Percentiles rank a stretch among this genome's conserved stretches.
These are phyloP conservation scores for Azemiops feae DNA, from an alignment of 2,113 vertebrate genomes.

Conservation along the genomic window DNA sequence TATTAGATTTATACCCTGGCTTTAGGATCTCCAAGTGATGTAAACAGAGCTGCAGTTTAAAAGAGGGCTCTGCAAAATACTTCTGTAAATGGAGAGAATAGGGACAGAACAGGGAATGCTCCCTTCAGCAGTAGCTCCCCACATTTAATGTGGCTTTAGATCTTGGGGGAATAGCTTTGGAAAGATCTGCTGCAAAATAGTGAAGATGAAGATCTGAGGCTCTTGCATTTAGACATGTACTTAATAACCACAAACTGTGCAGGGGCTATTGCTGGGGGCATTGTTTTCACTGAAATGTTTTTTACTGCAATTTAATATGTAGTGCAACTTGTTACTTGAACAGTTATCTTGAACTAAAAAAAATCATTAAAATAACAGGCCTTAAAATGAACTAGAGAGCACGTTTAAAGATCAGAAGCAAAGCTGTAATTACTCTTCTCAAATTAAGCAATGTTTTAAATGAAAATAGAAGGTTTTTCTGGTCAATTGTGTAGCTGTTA, in stretches of 20 bases:
- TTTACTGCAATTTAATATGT: background rate
- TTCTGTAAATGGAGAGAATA: background rate
- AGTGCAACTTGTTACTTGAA: background rate
- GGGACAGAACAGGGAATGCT: background rate
- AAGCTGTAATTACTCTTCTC: background rate
- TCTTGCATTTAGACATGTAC: background rate
- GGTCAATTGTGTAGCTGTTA: background rate
- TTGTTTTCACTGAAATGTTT: background rate
- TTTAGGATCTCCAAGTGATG: background rate
- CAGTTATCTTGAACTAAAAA: background rate
- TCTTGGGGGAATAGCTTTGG: background rate
- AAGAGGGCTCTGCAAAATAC: background rate
- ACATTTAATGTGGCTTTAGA: background rate
- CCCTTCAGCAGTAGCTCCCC: background rate
- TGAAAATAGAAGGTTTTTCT: background rate
- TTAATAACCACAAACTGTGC: background rate
- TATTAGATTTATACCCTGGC: background rate
- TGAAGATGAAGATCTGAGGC: background rate
- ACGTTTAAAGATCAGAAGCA: background rate
- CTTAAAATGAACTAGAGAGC: background rate
- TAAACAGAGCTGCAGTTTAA: background rate
- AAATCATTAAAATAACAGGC: background rate
- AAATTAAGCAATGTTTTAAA: background rate
- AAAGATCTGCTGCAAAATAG: background rate
- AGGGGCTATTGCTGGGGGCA: background rate